Evolutionary conservation across 2,113 vertebrate genomes (phyloP).

Genomic region (Mus spicilegus): DNA sequence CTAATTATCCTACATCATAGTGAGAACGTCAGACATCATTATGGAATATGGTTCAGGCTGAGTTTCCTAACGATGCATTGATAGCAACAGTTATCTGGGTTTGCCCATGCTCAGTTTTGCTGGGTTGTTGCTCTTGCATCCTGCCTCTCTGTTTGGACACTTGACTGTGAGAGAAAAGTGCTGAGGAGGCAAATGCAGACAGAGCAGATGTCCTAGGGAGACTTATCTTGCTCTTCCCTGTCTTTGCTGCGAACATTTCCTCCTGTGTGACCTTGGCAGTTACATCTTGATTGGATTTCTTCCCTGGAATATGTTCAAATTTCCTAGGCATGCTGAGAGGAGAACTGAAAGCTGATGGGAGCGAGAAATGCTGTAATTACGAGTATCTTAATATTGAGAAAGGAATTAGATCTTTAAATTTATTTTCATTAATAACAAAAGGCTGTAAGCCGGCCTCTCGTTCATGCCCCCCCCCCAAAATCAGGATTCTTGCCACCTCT

Average conservation of each 20-base stretch:
- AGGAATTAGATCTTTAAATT: constrained; percentile 74
- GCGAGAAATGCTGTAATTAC: constrained; percentile 74
- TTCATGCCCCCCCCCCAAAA: neutral
- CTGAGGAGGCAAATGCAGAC: constrained; percentile 24
- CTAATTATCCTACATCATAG: neutral
- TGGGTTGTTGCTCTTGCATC: neutral
- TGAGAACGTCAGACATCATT: neutral
- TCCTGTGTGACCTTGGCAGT: constrained; percentile 53
- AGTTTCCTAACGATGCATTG: neutral
- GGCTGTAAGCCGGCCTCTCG: neutral
- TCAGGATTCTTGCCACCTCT: no score
- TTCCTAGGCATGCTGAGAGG: constrained; percentile 70
- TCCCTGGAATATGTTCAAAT: constrained; percentile 64
- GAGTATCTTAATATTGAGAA: constrained; percentile 66
- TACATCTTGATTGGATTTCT: constrained; percentile 48
- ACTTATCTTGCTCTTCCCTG: neutral
- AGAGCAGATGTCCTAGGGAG: neutral
- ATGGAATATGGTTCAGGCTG: neutral
- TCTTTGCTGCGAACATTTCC: neutral
- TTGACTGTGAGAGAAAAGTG: constrained; percentile 39
- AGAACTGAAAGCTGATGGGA: constrained; percentile 65
- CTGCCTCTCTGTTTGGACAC: neutral
- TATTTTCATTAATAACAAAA: constrained; percentile 73
- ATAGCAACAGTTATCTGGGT: neutral
- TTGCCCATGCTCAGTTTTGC: neutral